Evolutionary conservation across 2,888 invertebrate species (phyloP), one percentile per base, ranked within the genome.

Genomic region (Steinernema scapterisci): DNA sequence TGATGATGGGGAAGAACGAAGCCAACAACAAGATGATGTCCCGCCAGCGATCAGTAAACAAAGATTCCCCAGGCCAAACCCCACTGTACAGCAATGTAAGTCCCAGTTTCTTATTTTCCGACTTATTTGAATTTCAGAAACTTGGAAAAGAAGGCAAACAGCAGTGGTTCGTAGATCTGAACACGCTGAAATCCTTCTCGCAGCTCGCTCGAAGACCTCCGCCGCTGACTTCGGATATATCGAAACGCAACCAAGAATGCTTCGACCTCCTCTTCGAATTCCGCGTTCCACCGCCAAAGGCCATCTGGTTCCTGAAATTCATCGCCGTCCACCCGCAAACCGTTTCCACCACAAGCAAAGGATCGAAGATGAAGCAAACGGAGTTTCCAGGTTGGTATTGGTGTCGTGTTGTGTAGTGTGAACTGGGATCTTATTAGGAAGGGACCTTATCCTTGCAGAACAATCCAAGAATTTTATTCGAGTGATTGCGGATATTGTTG

Each of bases 81-180:
- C 38, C 38, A 6, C 38, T 9, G 9, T 38, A 38, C 38, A 38
- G 3, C 38, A 38, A 3, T 38, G 48, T 19, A 16, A 19, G 19
- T 48, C 48, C 2, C 13, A 48, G 19, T 7, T 48, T 48, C 2
- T 5, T 16, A 3, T 48, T 48, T 48, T 48, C 48, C 13, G 48
- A 13, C n/a, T 48, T 48, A 48, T n/a, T 48, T 48, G 48, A 13
- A 3, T 3, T 48, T 48, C 13, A 48, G 48, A 48, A 48, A 48
- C 16, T 3, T 0, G 38, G 9, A 3, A 38, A 9, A 38, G 38
- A 38, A 9, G 38, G 38, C 38, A 38, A 38, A 38, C 38, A 38
- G 38, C 63, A 76, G 54, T 85, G 82, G 76, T 83, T 85, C 52
- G 78, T 83, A 5, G 81, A 81, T 46, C 73, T 85, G 44, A 71